phyloP scores from a whole-genome alignment of 1,140 invertebrate species.

The Drosophila bifasciata region DNA sequence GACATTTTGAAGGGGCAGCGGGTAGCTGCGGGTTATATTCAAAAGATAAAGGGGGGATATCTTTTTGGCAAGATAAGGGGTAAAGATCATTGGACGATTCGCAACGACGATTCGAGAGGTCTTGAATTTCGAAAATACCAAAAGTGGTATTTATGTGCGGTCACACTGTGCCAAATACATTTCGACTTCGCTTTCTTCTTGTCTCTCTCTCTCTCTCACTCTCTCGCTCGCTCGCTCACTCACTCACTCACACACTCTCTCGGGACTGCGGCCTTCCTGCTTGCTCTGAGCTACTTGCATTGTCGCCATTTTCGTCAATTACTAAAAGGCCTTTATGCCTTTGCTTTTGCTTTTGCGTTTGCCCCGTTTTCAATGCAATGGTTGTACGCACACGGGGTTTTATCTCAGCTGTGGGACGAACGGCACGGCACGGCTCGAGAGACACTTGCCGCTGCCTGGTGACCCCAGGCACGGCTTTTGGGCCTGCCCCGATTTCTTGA shows the following conservation, averaged over 20 bases:
- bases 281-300: slow-evolving; percentile 55
- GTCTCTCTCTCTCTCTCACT: slow-evolving; percentile 30
- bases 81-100: slow-evolving; percentile 1
- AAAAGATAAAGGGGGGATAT: background rate
- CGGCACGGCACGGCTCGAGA: too few species aligned
- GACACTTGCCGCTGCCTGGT: slow-evolving; percentile 30
- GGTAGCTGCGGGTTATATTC: too few species aligned
- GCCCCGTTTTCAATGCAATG: slow-evolving; percentile 1
- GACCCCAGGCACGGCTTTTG: slow-evolving; percentile 47
- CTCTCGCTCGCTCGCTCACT: slow-evolving; percentile 5
- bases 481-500: slow-evolving; percentile 23
- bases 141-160: slow-evolving; percentile 48
- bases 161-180: slow-evolving; percentile 78
- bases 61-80: too few species aligned
- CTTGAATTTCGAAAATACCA: slow-evolving; percentile 28
- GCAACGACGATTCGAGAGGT: slow-evolving; percentile 3
- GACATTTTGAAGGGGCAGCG: background rate
- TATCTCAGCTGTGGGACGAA: slow-evolving; percentile 9
- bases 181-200: slow-evolving; percentile 48
- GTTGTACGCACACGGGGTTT: slow-evolving; percentile 31
- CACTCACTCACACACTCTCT: slow-evolving; percentile 27
- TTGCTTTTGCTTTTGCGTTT: slow-evolving; percentile 38
- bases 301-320: slow-evolving; percentile 82
- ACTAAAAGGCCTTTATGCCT: slow-evolving; percentile 66
- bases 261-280: slow-evolving; percentile 31